Evolutionary conservation across 2,888 invertebrate species (phyloP).

Genomic region (Andrena flavipes): DNA sequence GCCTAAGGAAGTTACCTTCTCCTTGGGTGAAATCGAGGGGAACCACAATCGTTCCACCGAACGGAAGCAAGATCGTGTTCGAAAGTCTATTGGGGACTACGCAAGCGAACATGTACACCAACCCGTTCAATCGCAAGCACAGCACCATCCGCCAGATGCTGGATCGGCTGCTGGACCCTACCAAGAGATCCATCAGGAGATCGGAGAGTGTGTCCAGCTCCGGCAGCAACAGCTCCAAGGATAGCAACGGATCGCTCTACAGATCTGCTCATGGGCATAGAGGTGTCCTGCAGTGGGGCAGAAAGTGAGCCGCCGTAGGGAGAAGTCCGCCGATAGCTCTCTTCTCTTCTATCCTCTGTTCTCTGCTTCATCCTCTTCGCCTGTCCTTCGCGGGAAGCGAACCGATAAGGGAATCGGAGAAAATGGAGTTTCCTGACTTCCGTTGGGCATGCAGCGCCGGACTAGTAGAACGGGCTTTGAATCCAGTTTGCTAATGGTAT

Average conservation of each 20-base stretch:
- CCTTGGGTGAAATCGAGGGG: background rate
- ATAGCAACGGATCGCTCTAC: conserved; percentile 74
- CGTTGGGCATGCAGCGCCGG: background rate
- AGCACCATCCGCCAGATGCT: conserved; percentile 89
- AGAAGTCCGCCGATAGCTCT: conserved; percentile 11
- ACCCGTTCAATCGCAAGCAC: conserved; percentile 90
- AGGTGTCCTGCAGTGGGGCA: conserved; percentile 78
- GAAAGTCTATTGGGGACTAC: background rate
- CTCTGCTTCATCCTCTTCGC: conserved; percentile 10
- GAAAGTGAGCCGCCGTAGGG: conserved; percentile 73
- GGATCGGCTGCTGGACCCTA: conserved; percentile 87
- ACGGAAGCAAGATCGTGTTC: background rate
- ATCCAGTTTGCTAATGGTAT: conserved; percentile 1
- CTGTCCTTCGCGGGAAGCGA: conserved; percentile 6
- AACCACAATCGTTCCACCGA: background rate
- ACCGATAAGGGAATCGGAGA: conserved; percentile 16
- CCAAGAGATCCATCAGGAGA: conserved; percentile 78
- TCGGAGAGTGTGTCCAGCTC: conserved; percentile 81
- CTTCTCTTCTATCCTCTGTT: conserved; percentile 13
- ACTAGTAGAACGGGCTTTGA: background rate
- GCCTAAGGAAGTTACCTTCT: background rate
- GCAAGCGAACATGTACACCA: conserved; percentile 87
- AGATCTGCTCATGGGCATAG: conserved; percentile 68
- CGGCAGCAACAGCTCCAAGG: conserved; percentile 77
- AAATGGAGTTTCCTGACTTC: conserved; percentile 16